These are phyloP conservation scores for Ips nitidus DNA, from an alignment of 1,140 invertebrate genomes.

Conservation along the genomic window DNA sequence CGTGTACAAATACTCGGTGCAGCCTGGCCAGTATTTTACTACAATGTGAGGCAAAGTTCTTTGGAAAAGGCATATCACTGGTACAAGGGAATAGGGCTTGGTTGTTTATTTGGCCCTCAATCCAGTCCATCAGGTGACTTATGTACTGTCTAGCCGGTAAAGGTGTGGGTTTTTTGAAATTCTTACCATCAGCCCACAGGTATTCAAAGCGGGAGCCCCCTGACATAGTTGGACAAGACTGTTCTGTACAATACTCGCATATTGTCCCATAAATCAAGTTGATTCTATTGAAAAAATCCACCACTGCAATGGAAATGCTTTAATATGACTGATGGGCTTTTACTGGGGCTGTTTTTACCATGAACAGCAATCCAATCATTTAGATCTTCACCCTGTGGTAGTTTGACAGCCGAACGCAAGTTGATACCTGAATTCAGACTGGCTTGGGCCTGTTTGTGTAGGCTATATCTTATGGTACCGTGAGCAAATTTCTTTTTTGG, in stretches of 20 bases:
- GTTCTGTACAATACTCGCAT: conserved; percentile 83
- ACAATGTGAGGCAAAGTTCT: conserved; percentile 76
- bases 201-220: conserved; percentile 90
- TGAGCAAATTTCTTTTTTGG: conserved; percentile 90
- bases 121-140: conserved; percentile 90
- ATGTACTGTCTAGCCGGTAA: conserved; percentile 89
- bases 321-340: not conserved
- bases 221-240: conserved; percentile 89
- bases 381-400: conserved; percentile 84
- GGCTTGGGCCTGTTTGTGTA: conserved; percentile 93
- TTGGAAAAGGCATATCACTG: conserved; percentile 86
- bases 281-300: conserved; percentile 95
- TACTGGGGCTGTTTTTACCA: conserved; percentile 59
- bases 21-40: conserved; percentile 88
- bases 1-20: conserved; percentile 94
- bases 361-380: conserved; percentile 97
- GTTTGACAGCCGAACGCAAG: conserved; percentile 78
- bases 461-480: conserved; percentile 87
- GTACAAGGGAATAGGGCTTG: conserved; percentile 60
- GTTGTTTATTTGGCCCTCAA: conserved; percentile 91
- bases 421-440: conserved; percentile 94
- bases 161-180: conserved; percentile 83
- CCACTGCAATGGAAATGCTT: conserved; percentile 63
- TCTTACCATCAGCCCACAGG: conserved; percentile 86
- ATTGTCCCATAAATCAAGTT: conserved; percentile 93